Conservation (phyloP, 2,797 vertebrate species). For the Semaprochilodus insignis region DNA sequence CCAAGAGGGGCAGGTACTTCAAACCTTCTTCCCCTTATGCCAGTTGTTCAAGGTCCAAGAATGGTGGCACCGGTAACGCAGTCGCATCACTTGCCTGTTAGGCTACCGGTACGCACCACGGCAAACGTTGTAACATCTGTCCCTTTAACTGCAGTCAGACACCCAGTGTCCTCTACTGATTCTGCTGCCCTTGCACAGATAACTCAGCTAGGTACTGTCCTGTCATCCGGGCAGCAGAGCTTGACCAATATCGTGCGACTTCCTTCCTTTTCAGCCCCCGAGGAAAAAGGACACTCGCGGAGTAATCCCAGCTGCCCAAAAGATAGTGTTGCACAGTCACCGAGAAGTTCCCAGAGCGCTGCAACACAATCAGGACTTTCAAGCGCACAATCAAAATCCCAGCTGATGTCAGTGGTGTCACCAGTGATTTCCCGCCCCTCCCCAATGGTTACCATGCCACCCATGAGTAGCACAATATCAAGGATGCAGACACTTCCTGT, state of each 20-base stretch:
- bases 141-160: conserved; percentile 34
- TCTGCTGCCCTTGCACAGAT: conserved; percentile 44
- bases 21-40: conserved; percentile 31
- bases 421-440: conserved; percentile 64
- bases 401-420: conserved; percentile 53
- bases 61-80: conserved; percentile 46
- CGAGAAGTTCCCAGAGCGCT: conserved; percentile 34
- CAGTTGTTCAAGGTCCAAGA: conserved; percentile 59
- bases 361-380: conserved; percentile 55
- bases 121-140: conserved; percentile 42
- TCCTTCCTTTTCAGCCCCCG: conserved; percentile 42
- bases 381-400: conserved; percentile 59
- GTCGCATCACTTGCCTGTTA: conserved; percentile 56
- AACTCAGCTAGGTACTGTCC: conserved; percentile 34
- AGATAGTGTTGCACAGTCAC: conserved; percentile 16
- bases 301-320: conserved; percentile 25
- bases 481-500: conserved; percentile 74
- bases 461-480: conserved; percentile 64
- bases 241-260: conserved; percentile 38
- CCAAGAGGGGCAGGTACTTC: conserved; percentile 57
- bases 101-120: conserved; percentile 53
- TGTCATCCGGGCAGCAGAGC: conserved; percentile 33
- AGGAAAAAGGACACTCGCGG: conserved; percentile 33
- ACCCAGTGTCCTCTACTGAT: conserved; percentile 32
- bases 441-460: conserved; percentile 68